Evolutionary conservation across 2,888 invertebrate species (phyloP).

Genomic region (Cheilosia scutellata): DNA sequence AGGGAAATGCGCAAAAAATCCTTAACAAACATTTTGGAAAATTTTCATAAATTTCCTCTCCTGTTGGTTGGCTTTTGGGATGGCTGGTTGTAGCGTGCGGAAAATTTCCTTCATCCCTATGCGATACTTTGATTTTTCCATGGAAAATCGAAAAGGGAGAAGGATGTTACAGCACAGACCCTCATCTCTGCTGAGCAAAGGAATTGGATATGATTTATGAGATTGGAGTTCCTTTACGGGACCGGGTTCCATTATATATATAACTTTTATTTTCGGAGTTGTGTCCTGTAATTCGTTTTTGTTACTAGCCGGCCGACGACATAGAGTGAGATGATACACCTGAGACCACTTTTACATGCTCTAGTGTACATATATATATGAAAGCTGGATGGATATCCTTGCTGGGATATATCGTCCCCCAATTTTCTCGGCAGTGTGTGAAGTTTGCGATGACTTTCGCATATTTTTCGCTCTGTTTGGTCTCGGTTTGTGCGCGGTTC

Average conservation of each 20-base stretch:
- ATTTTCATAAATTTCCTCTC: slow-evolving; percentile 39
- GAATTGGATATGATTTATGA: slow-evolving; percentile 63
- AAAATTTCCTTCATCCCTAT: slow-evolving; percentile 22
- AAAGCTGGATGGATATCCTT: slow-evolving; percentile 17
- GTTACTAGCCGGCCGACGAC: neutral
- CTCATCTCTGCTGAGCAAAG: slow-evolving; percentile 7
- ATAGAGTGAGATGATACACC: slow-evolving; percentile 41
- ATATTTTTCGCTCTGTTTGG: slow-evolving; percentile 54
- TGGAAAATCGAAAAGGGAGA: neutral
- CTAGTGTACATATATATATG: neutral
- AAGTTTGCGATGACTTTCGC: slow-evolving; percentile 65
- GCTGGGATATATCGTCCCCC: slow-evolving; percentile 7
- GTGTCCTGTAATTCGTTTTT: slow-evolving; percentile 64
- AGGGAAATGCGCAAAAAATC: neutral
- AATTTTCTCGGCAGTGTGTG: slow-evolving; percentile 31
- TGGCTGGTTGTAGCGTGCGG: slow-evolving; percentile 8
- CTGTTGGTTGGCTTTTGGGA: neutral
- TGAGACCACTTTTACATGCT: slow-evolving; percentile 61
- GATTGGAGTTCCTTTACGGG: slow-evolving; percentile 36
- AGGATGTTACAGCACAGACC: neutral
- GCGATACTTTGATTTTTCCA: slow-evolving; percentile 51
- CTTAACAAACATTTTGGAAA: slow-evolving; percentile 26
- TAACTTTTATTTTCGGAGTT: slow-evolving; percentile 10
- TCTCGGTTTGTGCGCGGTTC: neutral
- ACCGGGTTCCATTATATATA: neutral